Conservation (phyloP, 2,797 vertebrate species). For the Eulemur albifrons region DNA sequence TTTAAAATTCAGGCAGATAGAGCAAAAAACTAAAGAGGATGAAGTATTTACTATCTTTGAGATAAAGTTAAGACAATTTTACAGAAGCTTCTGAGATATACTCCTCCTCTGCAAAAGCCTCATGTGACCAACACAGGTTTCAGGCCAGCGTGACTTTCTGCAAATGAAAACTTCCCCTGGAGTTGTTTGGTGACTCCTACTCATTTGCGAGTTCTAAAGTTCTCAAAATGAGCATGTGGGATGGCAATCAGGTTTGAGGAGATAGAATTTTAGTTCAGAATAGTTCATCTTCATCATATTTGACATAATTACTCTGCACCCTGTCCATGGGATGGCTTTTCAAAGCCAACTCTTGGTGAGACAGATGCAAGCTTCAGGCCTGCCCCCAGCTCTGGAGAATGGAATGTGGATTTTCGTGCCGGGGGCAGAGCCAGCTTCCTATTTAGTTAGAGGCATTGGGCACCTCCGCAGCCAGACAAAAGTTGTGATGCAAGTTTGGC, state of each 20-base stretch:
- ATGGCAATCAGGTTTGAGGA: neutral
- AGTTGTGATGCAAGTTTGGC: conserved; percentile 57
- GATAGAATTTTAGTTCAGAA: conserved; percentile 23
- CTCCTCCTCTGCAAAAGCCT: neutral
- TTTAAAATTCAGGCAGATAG: neutral
- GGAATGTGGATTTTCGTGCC: conserved; percentile 9
- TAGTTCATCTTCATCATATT: neutral
- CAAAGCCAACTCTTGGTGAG: neutral
- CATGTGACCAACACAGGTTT: neutral
- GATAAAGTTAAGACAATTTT: neutral
- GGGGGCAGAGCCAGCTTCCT: conserved; percentile 48
- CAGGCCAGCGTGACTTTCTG: neutral
- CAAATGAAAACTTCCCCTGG: neutral
- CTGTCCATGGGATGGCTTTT: neutral
- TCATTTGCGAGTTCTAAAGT: neutral
- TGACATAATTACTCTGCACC: neutral
- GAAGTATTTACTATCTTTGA: neutral
- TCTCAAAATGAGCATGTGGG: neutral
- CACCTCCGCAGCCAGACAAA: conserved; percentile 2
- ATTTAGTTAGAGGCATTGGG: neutral
- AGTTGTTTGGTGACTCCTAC: neutral
- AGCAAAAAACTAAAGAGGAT: neutral
- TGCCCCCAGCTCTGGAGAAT: neutral
- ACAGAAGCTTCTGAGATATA: neutral
- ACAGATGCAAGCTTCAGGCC: neutral